Base-by-base conservation (phyloP, 1,140 invertebrate genomes). In the Drosophila asahinai region DNA sequence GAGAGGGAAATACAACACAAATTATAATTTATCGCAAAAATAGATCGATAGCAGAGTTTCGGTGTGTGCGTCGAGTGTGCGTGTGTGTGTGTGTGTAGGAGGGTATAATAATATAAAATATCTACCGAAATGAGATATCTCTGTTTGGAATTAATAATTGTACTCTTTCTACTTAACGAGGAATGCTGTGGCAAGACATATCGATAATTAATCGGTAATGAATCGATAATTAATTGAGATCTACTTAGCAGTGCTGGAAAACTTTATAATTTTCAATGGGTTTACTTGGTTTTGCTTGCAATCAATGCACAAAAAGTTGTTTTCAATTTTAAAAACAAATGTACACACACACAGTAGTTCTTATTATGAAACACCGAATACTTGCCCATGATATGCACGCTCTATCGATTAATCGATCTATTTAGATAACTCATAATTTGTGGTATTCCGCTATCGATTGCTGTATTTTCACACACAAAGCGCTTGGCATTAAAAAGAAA, bases 301-400 rank as follows among this genome's bases (percentile, higher is more conserved):
- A 75, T 92, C 40, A 66, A 81, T 92, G 91, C 91, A 92, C 91
- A 92, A 92, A 92, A 91, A 81, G 91, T 92, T 92, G 80, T 92
- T 92, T 92, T 92, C 91, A 92, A 92, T 91, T 91, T 92, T 91
- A 59, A 83, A 81, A 83, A 81, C 74, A 90, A 90, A 81, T 91
- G 91, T 92, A 92, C 91, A 86, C 84, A 89, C 83, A 83, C 83
- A 83, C 78, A 42, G 12, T 38, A 55, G 52, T 22, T 79, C 67
- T 51, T 61, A 54, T 27, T 55, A 30, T 36, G 25, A 48, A 40
- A 68, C 38, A 51, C 61, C 45, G 55, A 74, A 72, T 76, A 86
- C 71, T 86, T 87, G 83, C 83, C 83, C 76, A 73, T 61, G 60
- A 76, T 55, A 55, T 86, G 80, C 52, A 80, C 80, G 48, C 48